phyloP scores from a whole-genome alignment of 2,888 invertebrate genomes.

The Physocephala rufipes region DNA sequence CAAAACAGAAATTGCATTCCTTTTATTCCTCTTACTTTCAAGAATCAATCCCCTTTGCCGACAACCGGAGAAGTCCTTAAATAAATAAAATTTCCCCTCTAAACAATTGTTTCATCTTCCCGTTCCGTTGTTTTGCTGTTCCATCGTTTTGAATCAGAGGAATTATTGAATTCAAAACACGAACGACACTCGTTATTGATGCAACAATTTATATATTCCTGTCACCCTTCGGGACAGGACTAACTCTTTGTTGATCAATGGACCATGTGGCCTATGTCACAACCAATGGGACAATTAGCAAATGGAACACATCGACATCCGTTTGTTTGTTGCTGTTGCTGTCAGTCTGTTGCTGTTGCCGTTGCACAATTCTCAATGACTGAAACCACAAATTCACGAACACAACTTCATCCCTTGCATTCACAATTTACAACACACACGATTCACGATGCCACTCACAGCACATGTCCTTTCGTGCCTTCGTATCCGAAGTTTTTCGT shows the following conservation, averaged over 20 bases:
- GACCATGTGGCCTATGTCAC: constrained; percentile 44
- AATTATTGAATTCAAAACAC: constrained; percentile 18
- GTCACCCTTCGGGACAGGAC: constrained; percentile 5
- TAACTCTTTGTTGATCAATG: constrained; percentile 38
- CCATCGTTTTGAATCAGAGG: neutral
- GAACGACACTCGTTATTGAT: constrained; percentile 17
- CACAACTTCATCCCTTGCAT: constrained; percentile 17
- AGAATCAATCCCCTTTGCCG: neutral
- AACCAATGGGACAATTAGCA: constrained; percentile 27
- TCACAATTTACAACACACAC: too few relatives aligned
- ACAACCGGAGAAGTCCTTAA: neutral
- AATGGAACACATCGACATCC: constrained; percentile 48
- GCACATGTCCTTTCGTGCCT: constrained; percentile 41
- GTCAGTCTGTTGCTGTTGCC: constrained; percentile 34
- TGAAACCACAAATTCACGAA: constrained; percentile 41
- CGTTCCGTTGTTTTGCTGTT: neutral
- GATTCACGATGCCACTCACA: constrained; percentile 32
- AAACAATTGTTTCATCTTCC: neutral
- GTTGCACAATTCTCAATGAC: constrained; percentile 36
- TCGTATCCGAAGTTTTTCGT: constrained; percentile 39
- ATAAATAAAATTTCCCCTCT: too few relatives aligned
- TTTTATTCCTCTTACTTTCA: neutral
- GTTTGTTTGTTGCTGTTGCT: constrained; percentile 56
- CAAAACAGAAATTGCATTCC: neutral
- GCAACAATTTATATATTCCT: constrained; percentile 36